Evolutionary conservation across 2,797 vertebrate species (phyloP).

Genomic region (Cossypha polioptera): DNA sequence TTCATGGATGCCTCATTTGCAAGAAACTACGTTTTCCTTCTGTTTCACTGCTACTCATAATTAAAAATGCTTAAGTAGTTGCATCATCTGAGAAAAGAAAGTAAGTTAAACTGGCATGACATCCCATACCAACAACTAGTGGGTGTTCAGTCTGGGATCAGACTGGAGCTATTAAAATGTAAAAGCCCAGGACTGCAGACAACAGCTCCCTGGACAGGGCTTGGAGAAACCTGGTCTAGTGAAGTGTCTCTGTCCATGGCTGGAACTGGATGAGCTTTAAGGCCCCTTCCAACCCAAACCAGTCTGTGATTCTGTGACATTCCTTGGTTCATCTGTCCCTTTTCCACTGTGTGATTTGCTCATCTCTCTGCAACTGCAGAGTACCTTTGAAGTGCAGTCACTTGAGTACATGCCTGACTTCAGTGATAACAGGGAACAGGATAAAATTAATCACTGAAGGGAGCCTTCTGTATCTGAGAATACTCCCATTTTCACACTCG

Average conservation of each 20-base stretch:
- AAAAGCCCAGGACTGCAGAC: background rate
- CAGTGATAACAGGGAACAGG: fast-evolving
- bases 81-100: background rate
- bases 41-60: background rate
- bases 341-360: background rate
- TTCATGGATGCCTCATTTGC: background rate
- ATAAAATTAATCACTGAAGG: background rate
- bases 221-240: background rate
- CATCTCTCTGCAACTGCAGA: background rate
- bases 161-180: fast-evolving
- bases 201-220: background rate
- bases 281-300: background rate
- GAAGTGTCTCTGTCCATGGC: background rate
- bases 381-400: fast-evolving
- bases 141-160: background rate
- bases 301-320: background rate
- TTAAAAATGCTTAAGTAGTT: background rate
- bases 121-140: background rate
- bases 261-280: background rate
- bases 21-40: background rate
- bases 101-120: background rate
- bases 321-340: background rate
- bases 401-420: background rate
- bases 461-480: background rate
- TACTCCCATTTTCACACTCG: background rate